Evolutionary conservation across 2,113 vertebrate species (phyloP).

Genomic region (Burhinus bistriatus): DNA sequence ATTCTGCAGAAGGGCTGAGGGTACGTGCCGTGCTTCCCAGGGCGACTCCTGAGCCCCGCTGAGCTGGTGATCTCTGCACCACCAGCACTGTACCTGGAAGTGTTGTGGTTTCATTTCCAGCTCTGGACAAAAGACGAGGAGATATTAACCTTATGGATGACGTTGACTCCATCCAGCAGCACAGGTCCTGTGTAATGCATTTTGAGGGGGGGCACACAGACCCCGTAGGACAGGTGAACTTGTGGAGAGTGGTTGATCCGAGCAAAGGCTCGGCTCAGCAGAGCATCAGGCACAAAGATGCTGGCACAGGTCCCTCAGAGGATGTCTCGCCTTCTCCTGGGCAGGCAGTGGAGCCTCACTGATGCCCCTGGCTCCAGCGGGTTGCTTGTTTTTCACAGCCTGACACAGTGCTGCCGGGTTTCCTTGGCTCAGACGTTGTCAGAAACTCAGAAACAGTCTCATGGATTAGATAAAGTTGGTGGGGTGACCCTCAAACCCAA

Average conservation of each 20-base stretch:
- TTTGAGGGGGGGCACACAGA: background rate
- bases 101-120: background rate
- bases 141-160: background rate
- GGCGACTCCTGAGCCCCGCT: background rate
- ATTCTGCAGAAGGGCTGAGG: background rate
- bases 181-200: background rate
- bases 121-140: background rate
- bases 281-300: background rate
- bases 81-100: background rate
- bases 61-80: background rate
- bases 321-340: background rate
- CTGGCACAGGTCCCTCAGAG: background rate
- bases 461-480: background rate
- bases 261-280: background rate
- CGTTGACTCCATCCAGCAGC: background rate
- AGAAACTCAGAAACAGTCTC: background rate
- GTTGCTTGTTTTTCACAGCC: background rate
- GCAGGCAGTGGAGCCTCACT: background rate
- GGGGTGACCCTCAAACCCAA: background rate
- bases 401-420: background rate
- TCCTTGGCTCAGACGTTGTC: background rate
- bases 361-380: background rate
- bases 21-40: background rate
- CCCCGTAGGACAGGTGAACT: background rate
- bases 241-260: background rate